These are phyloP conservation scores for Drosophila bifasciata DNA, from an alignment of 1,140 invertebrate genomes.

Conservation along the genomic window DNA sequence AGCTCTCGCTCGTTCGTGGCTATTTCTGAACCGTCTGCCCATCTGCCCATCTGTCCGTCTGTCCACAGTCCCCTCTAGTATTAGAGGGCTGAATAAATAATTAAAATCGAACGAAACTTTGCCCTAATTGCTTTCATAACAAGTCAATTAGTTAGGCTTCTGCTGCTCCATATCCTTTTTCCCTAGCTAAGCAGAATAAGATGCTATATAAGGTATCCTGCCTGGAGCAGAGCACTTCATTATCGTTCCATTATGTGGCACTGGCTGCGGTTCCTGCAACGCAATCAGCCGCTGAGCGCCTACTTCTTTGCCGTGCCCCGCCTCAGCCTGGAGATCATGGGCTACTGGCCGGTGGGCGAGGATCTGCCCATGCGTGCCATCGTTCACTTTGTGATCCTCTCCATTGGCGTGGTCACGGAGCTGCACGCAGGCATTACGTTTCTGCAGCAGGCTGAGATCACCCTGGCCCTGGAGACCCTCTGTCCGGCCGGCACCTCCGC, in stretches of 20 bases:
- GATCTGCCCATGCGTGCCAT: constrained; percentile 2
- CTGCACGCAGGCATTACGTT: constrained; percentile 52
- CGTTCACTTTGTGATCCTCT: constrained; percentile 53
- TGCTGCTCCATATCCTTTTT: no score
- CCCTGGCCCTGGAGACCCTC: constrained; percentile 66
- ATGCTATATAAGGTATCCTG: constrained; percentile 6
- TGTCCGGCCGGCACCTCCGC: constrained; percentile 74
- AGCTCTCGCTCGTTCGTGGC: constrained; percentile 13
- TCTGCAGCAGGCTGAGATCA: constrained; percentile 23
- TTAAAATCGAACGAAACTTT: constrained; percentile 13
- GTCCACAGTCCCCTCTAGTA: neutral
- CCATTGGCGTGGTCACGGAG: constrained; percentile 69
- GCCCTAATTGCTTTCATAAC: constrained; percentile 33
- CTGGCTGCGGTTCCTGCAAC: constrained; percentile 35
- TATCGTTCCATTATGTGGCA: neutral
- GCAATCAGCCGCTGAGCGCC: constrained; percentile 32
- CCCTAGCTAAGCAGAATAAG: no score
- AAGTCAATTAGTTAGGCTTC: constrained; percentile 42
- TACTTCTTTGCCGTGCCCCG: constrained; percentile 68
- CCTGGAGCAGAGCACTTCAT: neutral
- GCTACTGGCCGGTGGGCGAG: constrained; percentile 54
- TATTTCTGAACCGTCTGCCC: no score
- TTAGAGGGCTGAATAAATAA: constrained; percentile 18
- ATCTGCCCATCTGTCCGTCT: neutral
- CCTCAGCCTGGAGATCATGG: constrained; percentile 56